phyloP scores from a whole-genome alignment of 2,797 vertebrate species.

The Urocyon cinereoargenteus region DNA sequence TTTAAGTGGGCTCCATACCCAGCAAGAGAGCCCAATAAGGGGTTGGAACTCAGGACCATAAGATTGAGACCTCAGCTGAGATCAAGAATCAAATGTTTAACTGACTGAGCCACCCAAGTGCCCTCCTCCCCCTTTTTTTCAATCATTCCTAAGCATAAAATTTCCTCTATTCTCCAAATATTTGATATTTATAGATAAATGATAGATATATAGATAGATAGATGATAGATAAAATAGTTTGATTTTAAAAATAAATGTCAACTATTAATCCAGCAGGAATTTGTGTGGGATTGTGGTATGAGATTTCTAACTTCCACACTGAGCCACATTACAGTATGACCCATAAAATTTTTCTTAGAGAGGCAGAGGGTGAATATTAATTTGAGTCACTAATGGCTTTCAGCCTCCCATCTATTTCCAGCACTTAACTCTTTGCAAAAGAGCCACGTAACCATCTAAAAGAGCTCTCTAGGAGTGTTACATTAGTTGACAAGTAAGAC shows the following conservation, averaged over 20 bases:
- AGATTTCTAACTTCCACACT: not conserved
- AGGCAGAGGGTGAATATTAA: not conserved
- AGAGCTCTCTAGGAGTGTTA: not conserved
- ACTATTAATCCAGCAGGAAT: not conserved
- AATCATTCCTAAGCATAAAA: not conserved
- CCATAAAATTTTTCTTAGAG: not conserved
- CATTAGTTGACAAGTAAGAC: not conserved
- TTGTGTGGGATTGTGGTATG: not conserved
- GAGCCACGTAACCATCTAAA: not conserved
- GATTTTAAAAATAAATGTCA: not conserved
- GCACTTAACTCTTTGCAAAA: constrained; percentile 26
- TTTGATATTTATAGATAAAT: not conserved
- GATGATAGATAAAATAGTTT: not conserved
- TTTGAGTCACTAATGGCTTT: not conserved
- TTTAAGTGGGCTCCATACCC: too few relatives aligned
- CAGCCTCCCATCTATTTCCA: not conserved
- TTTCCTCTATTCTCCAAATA: not conserved
- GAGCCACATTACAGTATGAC: not conserved
- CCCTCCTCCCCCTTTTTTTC: too few relatives aligned
- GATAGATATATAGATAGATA: too few relatives aligned
- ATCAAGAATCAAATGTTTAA: too few relatives aligned
- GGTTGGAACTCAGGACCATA: too few relatives aligned
- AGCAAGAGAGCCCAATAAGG: too few relatives aligned
- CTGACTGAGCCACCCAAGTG: too few relatives aligned
- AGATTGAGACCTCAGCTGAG: too few relatives aligned